These are phyloP conservation scores for Phylloscopus collybita DNA, from an alignment of 2,797 vertebrate genomes.

Conservation along the genomic window DNA sequence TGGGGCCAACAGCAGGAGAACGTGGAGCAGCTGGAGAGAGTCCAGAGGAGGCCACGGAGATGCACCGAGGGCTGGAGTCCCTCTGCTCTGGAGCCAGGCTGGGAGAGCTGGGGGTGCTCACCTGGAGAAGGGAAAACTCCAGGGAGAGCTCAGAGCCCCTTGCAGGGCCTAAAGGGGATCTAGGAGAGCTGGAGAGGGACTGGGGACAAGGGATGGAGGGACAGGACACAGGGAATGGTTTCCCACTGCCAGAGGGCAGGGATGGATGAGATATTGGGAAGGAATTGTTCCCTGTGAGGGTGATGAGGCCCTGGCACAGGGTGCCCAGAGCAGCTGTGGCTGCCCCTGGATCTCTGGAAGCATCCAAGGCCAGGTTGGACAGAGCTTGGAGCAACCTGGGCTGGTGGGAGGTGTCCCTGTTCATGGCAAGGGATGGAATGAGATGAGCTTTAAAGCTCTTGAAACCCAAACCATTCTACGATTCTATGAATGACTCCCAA, in stretches of 20 bases:
- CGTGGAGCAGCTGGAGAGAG: rapidly evolving
- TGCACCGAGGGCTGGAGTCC: background rate
- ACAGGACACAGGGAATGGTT: background rate
- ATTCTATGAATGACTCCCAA: background rate
- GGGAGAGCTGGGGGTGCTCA: rapidly evolving
- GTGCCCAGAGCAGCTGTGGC: background rate
- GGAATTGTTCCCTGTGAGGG: rapidly evolving
- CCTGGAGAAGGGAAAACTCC: background rate
- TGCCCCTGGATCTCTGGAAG: background rate
- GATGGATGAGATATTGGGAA: rapidly evolving
- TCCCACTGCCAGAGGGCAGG: background rate
- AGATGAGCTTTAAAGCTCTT: background rate
- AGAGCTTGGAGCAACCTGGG: rapidly evolving
- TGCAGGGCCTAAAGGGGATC: rapidly evolving
- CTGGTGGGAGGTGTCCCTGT: rapidly evolving
- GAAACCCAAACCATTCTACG: rapidly evolving
- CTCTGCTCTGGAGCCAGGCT: background rate
- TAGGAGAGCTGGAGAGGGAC: background rate
- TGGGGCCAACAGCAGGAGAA: background rate
- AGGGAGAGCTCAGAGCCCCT: too few relatives aligned
- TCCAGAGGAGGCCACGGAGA: rapidly evolving
- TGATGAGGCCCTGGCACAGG: rapidly evolving
- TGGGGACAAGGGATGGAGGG: background rate
- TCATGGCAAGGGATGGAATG: rapidly evolving
- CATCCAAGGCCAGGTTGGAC: rapidly evolving